Evolutionary conservation across 53 echinoderm and acorn worm genomes (phyloP).

Genomic region (Holothuria leucospilota): DNA sequence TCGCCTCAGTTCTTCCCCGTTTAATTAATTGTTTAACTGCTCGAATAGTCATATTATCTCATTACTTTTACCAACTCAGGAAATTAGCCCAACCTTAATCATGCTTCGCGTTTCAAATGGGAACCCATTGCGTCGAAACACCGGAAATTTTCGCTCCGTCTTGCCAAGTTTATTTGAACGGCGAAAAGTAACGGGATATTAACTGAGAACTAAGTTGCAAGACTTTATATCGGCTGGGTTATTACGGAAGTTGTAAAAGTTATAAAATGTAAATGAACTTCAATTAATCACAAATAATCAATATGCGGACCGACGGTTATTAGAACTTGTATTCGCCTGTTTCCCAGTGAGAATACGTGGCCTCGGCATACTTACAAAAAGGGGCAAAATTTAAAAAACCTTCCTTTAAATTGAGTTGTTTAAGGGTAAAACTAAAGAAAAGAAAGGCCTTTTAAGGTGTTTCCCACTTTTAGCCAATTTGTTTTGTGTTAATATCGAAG

Average conservation of each 20-base stretch:
- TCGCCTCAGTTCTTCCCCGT: slow-evolving; percentile 17
- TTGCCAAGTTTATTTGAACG: slow-evolving; percentile 45
- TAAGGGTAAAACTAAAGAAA: too few species aligned
- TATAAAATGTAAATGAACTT: slow-evolving; percentile 51
- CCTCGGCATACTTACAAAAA: too few species aligned
- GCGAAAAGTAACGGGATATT: slow-evolving; percentile 45
- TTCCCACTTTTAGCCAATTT: too few species aligned
- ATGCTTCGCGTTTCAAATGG: slow-evolving; percentile 52
- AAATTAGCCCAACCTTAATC: slow-evolving; percentile 39
- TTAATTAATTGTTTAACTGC: slow-evolving; percentile 55
- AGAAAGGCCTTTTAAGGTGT: too few species aligned
- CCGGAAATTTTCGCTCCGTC: slow-evolving; percentile 56
- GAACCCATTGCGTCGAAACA: slow-evolving; percentile 19
- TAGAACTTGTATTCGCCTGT: too few species aligned
- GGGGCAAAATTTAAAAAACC: too few species aligned
- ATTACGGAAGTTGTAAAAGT: slow-evolving; percentile 52
- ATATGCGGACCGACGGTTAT: too few species aligned
- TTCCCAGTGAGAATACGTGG: too few species aligned
- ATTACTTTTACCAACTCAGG: slow-evolving; percentile 52
- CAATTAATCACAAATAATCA: slow-evolving; percentile 44
- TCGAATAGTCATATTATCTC: slow-evolving; percentile 42
- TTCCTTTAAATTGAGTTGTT: too few species aligned
- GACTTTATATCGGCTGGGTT: slow-evolving; percentile 4
- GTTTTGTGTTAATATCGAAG: too few species aligned
- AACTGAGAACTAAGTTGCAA: slow-evolving; percentile 48